Conservation (phyloP, 2,888 invertebrate genomes). For the Ctena decussata region DNA sequence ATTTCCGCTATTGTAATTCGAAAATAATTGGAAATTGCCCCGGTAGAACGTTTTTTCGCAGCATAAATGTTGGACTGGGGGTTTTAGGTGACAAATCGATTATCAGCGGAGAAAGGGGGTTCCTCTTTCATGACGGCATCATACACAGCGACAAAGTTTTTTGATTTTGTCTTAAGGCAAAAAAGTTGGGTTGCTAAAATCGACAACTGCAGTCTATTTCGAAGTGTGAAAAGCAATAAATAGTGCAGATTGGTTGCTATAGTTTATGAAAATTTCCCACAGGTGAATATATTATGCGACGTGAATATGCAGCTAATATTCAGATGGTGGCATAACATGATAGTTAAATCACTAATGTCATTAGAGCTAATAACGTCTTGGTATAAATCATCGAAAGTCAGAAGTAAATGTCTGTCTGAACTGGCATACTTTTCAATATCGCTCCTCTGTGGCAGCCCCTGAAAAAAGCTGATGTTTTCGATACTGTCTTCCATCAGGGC, state of each 20-base stretch:
- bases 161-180: constrained; percentile 4
- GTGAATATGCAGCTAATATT: neutral
- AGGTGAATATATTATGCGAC: constrained; percentile 16
- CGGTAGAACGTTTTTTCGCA: constrained; percentile 7
- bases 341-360: constrained; percentile 13
- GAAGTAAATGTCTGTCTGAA: constrained; percentile 8
- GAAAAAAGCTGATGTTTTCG: neutral
- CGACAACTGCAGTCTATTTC: constrained; percentile 17
- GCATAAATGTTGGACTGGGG: neutral
- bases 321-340: constrained; percentile 9
- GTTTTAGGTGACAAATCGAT: constrained; percentile 1
- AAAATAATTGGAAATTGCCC: constrained; percentile 19
- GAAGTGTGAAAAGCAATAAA: constrained; percentile 15
- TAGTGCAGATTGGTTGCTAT: constrained; percentile 22
- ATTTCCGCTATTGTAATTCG: neutral
- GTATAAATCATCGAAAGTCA: constrained; percentile 21
- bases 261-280: constrained; percentile 10
- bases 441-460: constrained; percentile 13
- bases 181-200: constrained; percentile 3
- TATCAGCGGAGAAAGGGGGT: neutral
- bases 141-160: constrained; percentile 10
- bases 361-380: constrained; percentile 14
- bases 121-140: constrained; percentile 14
- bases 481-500: neutral
- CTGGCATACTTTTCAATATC: constrained; percentile 8